Conservation (phyloP, 2,113 vertebrate species). For the Coryphaenoides rupestris region DNA sequence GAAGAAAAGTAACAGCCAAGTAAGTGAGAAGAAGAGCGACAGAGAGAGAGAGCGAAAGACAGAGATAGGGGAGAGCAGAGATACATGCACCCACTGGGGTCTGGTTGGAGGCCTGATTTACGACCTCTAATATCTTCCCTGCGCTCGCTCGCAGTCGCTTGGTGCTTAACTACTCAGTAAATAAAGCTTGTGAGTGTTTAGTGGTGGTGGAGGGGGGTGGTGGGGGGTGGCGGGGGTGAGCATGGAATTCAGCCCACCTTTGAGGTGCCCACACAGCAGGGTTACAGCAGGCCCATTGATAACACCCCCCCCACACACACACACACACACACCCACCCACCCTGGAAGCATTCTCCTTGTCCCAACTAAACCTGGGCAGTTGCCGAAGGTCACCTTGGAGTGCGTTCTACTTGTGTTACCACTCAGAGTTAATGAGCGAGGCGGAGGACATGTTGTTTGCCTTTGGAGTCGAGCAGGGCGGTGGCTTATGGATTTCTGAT, state of each 20-base stretch:
- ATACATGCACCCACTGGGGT: conserved; percentile 44
- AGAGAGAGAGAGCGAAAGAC: conserved; percentile 10
- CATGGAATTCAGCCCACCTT: conserved; percentile 45
- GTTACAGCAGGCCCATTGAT: conserved; percentile 45
- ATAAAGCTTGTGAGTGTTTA: conserved; percentile 51
- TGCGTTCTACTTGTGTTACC: not conserved
- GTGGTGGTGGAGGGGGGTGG: conserved; percentile 16
- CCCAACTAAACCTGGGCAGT: conserved; percentile 1
- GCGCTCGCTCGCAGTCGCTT: conserved; percentile 41
- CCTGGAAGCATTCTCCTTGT: conserved; percentile 24
- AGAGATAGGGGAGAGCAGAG: too few species aligned
- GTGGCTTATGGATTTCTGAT: too few species aligned
- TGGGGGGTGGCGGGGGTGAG: conserved; percentile 42
- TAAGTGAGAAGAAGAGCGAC: conserved; percentile 33
- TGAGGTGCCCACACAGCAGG: conserved; percentile 32
- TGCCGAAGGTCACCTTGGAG: conserved; percentile 12
- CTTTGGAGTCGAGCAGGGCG: conserved; percentile 24
- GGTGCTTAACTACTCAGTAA: conserved; percentile 59
- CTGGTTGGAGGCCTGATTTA: conserved; percentile 62
- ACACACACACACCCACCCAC: too few species aligned
- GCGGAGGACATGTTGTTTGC: conserved; percentile 3
- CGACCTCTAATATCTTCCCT: conserved; percentile 57
- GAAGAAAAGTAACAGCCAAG: too few species aligned
- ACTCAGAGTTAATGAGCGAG: conserved; percentile 21
- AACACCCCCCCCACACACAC: too few species aligned